Evolutionary conservation across 1,140 invertebrate genomes (phyloP), one percentile per base, ranked within the genome.

Genomic region (Uloborus diversus): DNA sequence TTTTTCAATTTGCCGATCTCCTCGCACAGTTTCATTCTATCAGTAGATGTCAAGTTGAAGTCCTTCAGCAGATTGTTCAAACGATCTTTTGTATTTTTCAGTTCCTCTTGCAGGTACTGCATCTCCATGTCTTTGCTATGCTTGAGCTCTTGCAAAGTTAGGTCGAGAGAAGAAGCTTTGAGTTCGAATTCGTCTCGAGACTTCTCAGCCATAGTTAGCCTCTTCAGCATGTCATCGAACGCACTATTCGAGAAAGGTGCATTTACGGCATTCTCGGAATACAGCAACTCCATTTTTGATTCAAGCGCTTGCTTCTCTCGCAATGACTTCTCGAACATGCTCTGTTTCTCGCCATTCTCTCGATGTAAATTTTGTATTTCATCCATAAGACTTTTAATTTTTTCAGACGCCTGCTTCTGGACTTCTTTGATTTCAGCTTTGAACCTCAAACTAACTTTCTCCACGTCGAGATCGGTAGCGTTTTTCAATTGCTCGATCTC

Each of bases 301-400:
- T 78, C 73, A 13, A 78, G 49, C 14, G 73, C 61, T 25, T 78
- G 59, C n/a, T 57, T 65, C 17, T 78, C 73, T 28, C 73, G 14
- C 2, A 25, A 17, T 4, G 61, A 61, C 23, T 33, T 78, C 32
- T 78, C 73, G 32, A 78, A 78, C 13, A 78, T 28, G 20, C 62
- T 56, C n/a, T 78, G 73, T 30, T 57, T 51, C 4, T 65, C 73
- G 1, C 73, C 47, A 5, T 28, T 66, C 30, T 78, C 73, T 28
- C 32, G 30, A 9, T 78, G 73, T 25, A 78, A 42, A 13, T 11
- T 4, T 20, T 65, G 23, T 2, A 78, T 78, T 20, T 78, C 73
- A 4, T 27, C 61, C 73, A 78, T 78, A 25, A 75, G 66, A 9
- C 30, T 42, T 28, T 61, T 4, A 9, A 65, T 32, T 30, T 57